Percentiles rank a stretch among this genome's conserved stretches.
Evolutionary conservation across 2,888 invertebrate species (phyloP).

Genomic region (Dynastes grantii): DNA sequence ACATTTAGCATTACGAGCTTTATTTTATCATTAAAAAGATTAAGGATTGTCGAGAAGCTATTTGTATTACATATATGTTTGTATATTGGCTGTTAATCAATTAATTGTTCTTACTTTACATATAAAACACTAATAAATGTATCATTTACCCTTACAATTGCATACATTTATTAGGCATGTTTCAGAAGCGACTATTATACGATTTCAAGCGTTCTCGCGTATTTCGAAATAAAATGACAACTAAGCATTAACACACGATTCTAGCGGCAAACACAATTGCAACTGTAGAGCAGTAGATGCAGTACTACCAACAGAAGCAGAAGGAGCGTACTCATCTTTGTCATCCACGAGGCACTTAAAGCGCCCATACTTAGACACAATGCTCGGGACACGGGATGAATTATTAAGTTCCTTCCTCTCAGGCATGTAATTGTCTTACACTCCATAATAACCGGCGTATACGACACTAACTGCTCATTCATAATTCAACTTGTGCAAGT

Average conservation of each 20-base stretch:
- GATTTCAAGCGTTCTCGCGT: neutral
- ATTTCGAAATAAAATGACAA: neutral
- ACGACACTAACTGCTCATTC: slow-evolving; percentile 67
- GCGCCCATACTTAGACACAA: slow-evolving; percentile 68
- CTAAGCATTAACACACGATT: neutral
- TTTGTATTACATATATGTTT: too few species aligned
- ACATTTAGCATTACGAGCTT: too few species aligned
- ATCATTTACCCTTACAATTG: too few species aligned
- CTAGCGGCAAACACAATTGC: neutral
- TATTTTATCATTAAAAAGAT: too few species aligned
- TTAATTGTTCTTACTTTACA: too few species aligned
- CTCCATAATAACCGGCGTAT: slow-evolving; percentile 66
- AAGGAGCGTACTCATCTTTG: slow-evolving; percentile 49
- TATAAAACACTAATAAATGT: too few species aligned
- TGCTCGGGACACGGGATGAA: slow-evolving; percentile 68
- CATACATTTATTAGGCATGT: too few species aligned
- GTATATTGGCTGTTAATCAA: too few species aligned
- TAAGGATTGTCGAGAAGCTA: too few species aligned
- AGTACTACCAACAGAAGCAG: slow-evolving; percentile 8
- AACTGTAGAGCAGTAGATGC: slow-evolving; percentile 1
- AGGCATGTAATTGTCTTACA: slow-evolving; percentile 69
- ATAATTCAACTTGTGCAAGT: slow-evolving; percentile 65
- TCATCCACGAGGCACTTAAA: slow-evolving; percentile 60
- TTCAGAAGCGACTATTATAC: too few species aligned
- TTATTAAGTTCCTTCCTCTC: slow-evolving; percentile 69